phyloP scores from a whole-genome alignment of 2,888 invertebrate species.

The Malachius bipustulatus region DNA sequence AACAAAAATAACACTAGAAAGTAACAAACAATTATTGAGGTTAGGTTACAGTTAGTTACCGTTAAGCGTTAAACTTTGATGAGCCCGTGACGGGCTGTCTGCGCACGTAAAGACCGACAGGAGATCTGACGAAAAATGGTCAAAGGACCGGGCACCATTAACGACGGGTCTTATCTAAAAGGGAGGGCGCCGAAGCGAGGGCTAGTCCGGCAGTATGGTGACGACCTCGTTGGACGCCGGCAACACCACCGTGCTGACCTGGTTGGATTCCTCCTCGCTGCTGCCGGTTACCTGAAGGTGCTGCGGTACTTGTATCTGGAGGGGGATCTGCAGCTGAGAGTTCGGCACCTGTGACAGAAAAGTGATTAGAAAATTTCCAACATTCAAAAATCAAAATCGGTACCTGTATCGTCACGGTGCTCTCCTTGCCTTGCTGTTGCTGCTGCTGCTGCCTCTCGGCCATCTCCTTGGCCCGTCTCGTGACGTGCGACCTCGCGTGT shows the following conservation, averaged over 20 bases:
- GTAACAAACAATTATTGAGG: too few relatives aligned
- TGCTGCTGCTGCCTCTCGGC: conserved; percentile 32
- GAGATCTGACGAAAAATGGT: too few relatives aligned
- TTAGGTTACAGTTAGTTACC: too few relatives aligned
- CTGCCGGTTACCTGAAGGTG: conserved; percentile 33
- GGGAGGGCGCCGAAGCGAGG: too few relatives aligned
- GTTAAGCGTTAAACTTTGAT: too few relatives aligned
- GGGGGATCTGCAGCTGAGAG: conserved; percentile 48
- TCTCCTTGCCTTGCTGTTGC: too few relatives aligned
- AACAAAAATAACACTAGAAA: too few relatives aligned
- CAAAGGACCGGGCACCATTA: too few relatives aligned
- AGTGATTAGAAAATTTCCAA: too few relatives aligned
- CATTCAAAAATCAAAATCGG: neutral
- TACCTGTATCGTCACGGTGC: neutral
- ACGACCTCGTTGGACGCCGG: conserved; percentile 40
- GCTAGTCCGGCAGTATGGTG: conserved; percentile 5
- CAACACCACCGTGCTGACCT: conserved; percentile 41
- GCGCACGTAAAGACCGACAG: too few relatives aligned
- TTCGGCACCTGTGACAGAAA: conserved; percentile 47
- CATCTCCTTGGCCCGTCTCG: conserved; percentile 63
- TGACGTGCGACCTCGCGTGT: conserved; percentile 65
- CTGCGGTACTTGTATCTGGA: conserved; percentile 55
- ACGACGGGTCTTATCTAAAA: too few relatives aligned
- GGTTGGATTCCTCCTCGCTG: conserved; percentile 26
- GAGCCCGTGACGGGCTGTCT: too few relatives aligned